Percentiles rank a stretch among this genome's conserved stretches.
phyloP scores from a whole-genome alignment of 1,140 invertebrate genomes.

The Epicauta chinensis region DNA sequence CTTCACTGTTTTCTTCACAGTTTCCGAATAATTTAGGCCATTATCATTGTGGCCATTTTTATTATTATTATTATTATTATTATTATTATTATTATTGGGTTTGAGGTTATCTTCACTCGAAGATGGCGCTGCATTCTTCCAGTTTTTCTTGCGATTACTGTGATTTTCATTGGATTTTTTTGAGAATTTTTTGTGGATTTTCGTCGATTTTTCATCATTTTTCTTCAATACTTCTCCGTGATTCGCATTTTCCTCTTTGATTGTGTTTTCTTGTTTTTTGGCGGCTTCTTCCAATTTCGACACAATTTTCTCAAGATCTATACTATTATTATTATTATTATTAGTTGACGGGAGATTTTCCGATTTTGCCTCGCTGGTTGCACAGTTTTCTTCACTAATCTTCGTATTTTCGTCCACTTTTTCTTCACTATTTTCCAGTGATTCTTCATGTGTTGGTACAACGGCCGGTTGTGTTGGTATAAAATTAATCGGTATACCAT shows the following conservation, averaged over 20 bases:
- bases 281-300: conserved; percentile 41
- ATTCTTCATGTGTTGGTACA: conserved; percentile 12
- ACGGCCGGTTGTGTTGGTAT: conserved; percentile 25
- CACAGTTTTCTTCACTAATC: neutral
- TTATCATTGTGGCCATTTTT: too few species aligned
- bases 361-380: conserved; percentile 12
- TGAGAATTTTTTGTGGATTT: neutral
- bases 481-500: conserved; percentile 32
- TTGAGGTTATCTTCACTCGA: neutral
- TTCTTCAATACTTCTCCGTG: too few species aligned
- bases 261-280: conserved; percentile 29
- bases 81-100: neutral
- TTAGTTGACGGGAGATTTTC: conserved; percentile 9
- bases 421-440: conserved; percentile 5
- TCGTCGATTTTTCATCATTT: neutral
- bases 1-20: conserved; percentile 12
- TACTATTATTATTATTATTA: conserved; percentile 12
- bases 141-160: neutral
- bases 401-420: conserved; percentile 9
- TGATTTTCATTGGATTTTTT: conserved; percentile 1
- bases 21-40: conserved; percentile 20
- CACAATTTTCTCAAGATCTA: conserved; percentile 41
- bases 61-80: too few species aligned
- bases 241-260: too few species aligned
- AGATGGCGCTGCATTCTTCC: neutral